Conservation (phyloP, 2,113 vertebrate species). For the Oceanodroma tethys region DNA sequence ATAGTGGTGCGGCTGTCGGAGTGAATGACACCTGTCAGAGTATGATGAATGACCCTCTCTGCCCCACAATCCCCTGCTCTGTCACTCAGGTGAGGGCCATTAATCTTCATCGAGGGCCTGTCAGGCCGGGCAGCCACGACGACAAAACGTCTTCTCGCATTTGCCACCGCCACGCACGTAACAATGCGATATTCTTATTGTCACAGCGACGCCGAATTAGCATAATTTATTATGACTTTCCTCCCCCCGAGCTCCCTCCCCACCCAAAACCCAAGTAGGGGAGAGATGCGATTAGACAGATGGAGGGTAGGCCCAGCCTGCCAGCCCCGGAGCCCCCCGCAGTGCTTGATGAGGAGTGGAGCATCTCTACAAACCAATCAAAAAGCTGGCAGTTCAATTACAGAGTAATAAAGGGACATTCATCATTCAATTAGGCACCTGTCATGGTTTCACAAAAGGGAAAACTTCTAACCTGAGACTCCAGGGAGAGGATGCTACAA, state of each 20-base stretch:
- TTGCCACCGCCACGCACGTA: constrained; percentile 56
- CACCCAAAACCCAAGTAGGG: constrained; percentile 70
- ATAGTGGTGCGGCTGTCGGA: constrained; percentile 67
- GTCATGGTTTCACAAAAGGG: constrained; percentile 90
- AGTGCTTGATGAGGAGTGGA: constrained; percentile 77
- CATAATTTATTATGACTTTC: constrained; percentile 90
- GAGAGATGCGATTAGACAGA: constrained; percentile 89
- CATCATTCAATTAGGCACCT: constrained; percentile 99
- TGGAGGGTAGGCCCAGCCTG: constrained; percentile 87
- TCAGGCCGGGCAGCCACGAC: constrained; percentile 82
- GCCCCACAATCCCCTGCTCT: constrained; percentile 90
- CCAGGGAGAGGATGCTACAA: constrained; percentile 78
- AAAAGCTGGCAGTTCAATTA: constrained; percentile 91
- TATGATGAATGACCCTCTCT: constrained; percentile 97
- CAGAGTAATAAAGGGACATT: constrained; percentile 97
- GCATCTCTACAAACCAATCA: constrained; percentile 85
- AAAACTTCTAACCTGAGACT: constrained; percentile 85
- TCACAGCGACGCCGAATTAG: constrained; percentile 76
- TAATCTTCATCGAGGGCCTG: constrained; percentile 96
- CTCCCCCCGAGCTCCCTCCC: constrained; percentile 46
- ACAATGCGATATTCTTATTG: constrained; percentile 76
- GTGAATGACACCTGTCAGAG: constrained; percentile 99
- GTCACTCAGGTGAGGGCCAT: constrained; percentile 98
- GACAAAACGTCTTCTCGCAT: constrained; percentile 69
- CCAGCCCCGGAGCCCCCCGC: constrained; percentile 76